Base-by-base conservation (phyloP, 2,797 vertebrate genomes). In the Danio tinwini region DNA sequence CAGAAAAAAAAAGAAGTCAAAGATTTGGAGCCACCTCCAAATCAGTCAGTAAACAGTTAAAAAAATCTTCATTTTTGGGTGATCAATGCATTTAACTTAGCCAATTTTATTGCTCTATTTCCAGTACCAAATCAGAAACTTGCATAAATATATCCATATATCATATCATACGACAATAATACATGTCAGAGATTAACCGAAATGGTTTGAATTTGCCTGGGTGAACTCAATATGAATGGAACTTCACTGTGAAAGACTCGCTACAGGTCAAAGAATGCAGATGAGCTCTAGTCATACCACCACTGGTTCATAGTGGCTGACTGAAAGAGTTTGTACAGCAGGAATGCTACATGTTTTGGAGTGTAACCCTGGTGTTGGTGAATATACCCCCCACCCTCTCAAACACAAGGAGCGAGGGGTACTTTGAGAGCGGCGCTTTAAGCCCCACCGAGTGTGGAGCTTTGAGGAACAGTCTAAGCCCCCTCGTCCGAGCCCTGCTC, bases 381-480 rank as follows among this genome's bases (percentile, higher is more conserved):
- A 73, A 73, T 62, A 71, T 39, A 56, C 62, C 37, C 67, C 74
- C 71, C 71, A 56, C 37, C 12, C 53, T 37, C 61, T 67, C 42
- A 39, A 16, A 0, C 49, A 50, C 59, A 61, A 56, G 56, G 71
- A 81, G 77, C 74, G 19, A 16, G 59, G 73, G 73, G 58, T 16
- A 70, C 73, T 86, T 85, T 87, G 59, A 85, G 86, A 84, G 69
- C 7, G n/a, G 40, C 13, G 80, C 79, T 87, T 82, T 89, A 85
- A 87, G 85, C 81, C 83, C 73, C 72, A 82, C 62, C 45, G 49
- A 78, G 86, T 84, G 69, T 49, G 86, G 85, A 87, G 90, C 86
- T 91, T 89, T 91, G 92, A 92, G 92, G 87, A 58, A 85, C 81
- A 56, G 70, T 89, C 91, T 93, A 90, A 92, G 88, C 91, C 90